Conservation (phyloP, 92 coral and sea anemone species). For the Nematostella vectensis region DNA sequence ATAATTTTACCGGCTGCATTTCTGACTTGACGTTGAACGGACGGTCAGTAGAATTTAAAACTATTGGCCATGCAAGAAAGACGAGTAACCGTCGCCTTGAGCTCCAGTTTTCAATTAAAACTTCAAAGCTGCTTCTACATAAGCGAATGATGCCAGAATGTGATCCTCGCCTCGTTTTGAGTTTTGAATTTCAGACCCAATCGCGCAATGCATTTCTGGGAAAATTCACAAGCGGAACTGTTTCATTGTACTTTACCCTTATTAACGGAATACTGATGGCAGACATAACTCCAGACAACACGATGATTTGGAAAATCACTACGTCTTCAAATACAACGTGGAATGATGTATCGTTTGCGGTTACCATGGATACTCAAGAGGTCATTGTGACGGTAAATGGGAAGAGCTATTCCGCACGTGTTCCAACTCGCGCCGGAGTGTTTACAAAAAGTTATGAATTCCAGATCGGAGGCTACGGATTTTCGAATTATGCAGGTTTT, state of each 20-base stretch:
- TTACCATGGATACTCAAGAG: background rate
- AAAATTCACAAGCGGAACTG: background rate
- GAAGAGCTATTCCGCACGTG: background rate
- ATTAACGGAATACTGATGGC: background rate
- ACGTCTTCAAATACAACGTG: background rate
- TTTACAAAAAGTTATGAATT: background rate
- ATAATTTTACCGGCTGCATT: slow-evolving; percentile 4
- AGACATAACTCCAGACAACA: background rate
- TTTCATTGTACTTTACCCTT: background rate
- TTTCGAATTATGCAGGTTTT: background rate
- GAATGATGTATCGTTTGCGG: background rate
- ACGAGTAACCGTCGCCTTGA: too few relatives aligned
- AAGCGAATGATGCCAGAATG: background rate
- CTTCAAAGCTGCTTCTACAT: background rate
- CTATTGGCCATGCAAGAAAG: too few relatives aligned
- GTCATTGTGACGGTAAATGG: background rate
- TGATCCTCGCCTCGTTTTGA: background rate
- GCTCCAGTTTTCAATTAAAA: too few relatives aligned
- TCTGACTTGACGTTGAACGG: background rate
- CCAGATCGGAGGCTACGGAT: background rate
- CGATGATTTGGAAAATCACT: background rate
- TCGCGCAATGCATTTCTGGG: slow-evolving; percentile 2
- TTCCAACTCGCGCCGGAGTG: background rate
- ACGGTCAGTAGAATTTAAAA: background rate
- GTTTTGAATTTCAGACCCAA: slow-evolving; percentile 9